These are phyloP conservation scores for Propsilocerus akamusi DNA, from an alignment of 1,140 invertebrate species.

Conservation along the genomic window DNA sequence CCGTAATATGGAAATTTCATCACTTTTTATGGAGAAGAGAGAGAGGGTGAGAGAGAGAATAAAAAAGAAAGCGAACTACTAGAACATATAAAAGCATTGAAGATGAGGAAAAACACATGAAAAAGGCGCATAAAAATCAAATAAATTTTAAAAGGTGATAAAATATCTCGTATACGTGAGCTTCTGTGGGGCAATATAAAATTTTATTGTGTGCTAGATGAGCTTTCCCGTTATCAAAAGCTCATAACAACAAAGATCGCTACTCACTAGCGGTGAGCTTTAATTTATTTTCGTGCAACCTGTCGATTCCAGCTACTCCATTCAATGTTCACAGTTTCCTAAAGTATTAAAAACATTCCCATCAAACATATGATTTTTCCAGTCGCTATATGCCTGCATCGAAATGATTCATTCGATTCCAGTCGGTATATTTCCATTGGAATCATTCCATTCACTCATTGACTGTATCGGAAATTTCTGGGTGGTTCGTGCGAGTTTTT, in stretches of 20 bases:
- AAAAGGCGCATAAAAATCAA: background rate
- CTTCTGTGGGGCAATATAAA: no score
- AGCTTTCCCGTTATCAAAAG: no score
- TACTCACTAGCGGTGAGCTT: no score
- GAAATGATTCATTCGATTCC: no score
- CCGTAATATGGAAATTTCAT: background rate
- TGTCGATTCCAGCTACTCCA: background rate
- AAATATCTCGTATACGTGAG: no score
- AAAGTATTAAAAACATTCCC: no score
- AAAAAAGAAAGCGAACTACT: background rate
- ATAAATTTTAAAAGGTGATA: slow-evolving; percentile 2
- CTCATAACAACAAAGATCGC: no score
- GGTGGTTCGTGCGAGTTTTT: background rate
- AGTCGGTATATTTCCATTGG: no score
- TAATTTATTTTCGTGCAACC: no score
- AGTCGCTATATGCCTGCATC: background rate
- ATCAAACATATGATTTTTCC: slow-evolving; percentile 1
- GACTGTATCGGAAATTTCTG: background rate
- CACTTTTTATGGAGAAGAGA: background rate
- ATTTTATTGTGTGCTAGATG: no score
- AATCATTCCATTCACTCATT: background rate
- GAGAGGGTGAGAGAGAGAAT: background rate
- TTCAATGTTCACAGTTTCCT: no score
- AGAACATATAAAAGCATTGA: background rate
- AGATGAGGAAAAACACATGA: background rate